Evolutionary conservation across 2,113 vertebrate genomes (phyloP), one percentile per base, ranked within the genome.

Genomic region (Callipepla squamata): DNA sequence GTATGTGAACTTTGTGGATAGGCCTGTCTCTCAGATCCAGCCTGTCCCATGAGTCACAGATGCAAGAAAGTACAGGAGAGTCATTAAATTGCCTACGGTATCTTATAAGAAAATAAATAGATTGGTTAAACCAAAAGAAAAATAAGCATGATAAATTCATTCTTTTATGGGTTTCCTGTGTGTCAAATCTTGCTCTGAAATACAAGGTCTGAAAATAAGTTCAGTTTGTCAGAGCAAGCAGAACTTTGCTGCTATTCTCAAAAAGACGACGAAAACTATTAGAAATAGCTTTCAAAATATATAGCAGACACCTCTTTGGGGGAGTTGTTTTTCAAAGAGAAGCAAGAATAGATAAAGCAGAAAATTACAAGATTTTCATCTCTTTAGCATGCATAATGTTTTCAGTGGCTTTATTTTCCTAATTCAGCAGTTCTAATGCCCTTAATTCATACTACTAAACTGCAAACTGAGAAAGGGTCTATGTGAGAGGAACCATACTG

Each of bases 41-140:
- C 23, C 67, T 85, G 47, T 23, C 28, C 69, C 67, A 68, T 91
- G 80, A 93, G 62, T 92, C 85, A 92, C 15, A 94, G 42, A 92
- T n/a, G 5, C 38, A 93, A 20, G 78, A 48, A 89, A 90, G 89
- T 66, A 30, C 50, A 86, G n/a, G 38, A 65, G 58, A 90, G 81
- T 80, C 53, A 92, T 73, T 91, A 85, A 30, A 70, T 82, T 66
- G 13, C 48, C 22, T 65, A 55, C 13, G 36, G 28, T 76, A 86
- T 81, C 77, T 82, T 87, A 50, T 78, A 85, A 84, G 77, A 93
- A 93, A 87, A 76, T 57, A 91, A 91, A 87, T 73, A 7, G 87
- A 94, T 91, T 84, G 55, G n/a, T 92, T 91, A 83, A 94, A 80
- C 66, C 28, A 77, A 75, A 80, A 69, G 30, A 78, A 95, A 94